Evolutionary conservation across 2,113 vertebrate genomes (phyloP).

Genomic region (Lasiurus cinereus): DNA sequence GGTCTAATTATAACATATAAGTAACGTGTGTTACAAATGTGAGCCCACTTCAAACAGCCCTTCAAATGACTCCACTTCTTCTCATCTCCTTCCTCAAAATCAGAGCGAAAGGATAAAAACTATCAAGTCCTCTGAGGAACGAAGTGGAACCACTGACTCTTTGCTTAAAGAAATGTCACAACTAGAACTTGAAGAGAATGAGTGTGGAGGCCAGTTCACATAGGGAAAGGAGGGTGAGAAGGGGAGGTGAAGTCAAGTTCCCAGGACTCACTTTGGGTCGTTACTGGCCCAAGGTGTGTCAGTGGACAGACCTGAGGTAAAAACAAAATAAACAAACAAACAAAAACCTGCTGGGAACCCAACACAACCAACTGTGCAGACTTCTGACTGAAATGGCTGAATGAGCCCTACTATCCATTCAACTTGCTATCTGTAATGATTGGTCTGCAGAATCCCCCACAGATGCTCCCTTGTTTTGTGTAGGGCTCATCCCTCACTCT

Average conservation of each 20-base stretch:
- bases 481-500: neutral
- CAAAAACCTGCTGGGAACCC: neutral
- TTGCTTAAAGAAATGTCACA: neutral
- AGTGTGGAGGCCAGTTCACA: rapidly evolving
- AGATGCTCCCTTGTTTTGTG: rapidly evolving
- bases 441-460: rapidly evolving
- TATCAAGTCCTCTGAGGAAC: neutral
- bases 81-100: neutral
- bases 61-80: neutral
- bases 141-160: neutral
- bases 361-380: neutral
- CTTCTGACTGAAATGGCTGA: neutral
- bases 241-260: rapidly evolving
- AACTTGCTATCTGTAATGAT: rapidly evolving
- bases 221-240: rapidly evolving
- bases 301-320: neutral
- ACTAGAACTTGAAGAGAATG: neutral
- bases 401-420: neutral
- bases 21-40: neutral
- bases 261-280: rapidly evolving
- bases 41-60: neutral
- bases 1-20: neutral
- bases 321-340: neutral
- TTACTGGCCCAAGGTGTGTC: rapidly evolving
- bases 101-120: neutral